Conservation (phyloP, 2,113 vertebrate genomes). For the Recurvirostra avosetta region DNA sequence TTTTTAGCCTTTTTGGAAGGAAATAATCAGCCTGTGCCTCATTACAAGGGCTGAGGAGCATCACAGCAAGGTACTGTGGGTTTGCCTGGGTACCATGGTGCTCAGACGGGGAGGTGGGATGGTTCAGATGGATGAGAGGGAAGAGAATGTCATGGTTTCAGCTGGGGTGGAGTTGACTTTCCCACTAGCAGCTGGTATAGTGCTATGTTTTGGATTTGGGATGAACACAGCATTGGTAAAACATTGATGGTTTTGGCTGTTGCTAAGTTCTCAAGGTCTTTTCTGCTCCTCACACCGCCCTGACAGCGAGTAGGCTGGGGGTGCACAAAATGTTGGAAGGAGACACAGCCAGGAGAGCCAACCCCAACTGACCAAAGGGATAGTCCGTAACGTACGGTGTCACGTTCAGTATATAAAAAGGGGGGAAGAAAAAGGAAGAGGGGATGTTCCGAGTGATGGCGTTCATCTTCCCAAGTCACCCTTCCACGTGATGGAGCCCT, state of each 20-base stretch:
- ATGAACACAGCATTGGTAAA: background rate
- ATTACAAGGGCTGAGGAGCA: background rate
- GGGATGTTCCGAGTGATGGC: background rate
- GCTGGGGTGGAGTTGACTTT: background rate
- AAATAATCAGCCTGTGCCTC: background rate
- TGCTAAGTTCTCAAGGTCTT: background rate
- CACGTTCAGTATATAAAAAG: background rate
- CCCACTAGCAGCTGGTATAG: background rate
- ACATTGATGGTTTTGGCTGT: background rate
- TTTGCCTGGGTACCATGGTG: rapidly evolving
- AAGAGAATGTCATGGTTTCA: background rate
- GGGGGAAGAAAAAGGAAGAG: background rate
- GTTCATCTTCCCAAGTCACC: background rate
- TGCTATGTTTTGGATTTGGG: background rate
- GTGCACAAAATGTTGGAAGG: background rate
- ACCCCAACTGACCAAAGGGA: background rate
- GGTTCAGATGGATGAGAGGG: rapidly evolving
- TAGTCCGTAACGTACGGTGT: background rate
- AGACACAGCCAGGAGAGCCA: background rate
- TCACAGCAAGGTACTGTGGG: background rate
- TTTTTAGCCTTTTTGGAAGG: background rate
- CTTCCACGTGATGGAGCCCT: background rate
- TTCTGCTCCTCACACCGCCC: background rate
- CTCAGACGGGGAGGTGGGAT: rapidly evolving
- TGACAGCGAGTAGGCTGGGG: background rate